Evolutionary conservation across 2,888 invertebrate genomes (phyloP).

Genomic region (Dinocampus coccinellae): DNA sequence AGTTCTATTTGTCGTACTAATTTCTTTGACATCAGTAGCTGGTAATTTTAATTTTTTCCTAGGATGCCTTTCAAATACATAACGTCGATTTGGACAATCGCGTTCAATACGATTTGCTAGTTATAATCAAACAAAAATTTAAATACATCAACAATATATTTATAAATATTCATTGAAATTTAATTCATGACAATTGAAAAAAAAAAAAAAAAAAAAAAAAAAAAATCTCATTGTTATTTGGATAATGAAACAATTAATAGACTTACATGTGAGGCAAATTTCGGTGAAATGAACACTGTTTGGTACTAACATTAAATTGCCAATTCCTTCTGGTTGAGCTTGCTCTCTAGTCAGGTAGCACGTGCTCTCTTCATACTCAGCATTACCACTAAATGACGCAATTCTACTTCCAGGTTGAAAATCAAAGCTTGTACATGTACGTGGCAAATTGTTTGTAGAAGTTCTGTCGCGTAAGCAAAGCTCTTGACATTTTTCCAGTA

Average conservation of each 20-base stretch:
- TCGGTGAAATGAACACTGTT: constrained; percentile 92
- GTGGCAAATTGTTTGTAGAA: constrained; percentile 83
- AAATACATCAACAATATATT: not conserved
- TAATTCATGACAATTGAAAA: not conserved
- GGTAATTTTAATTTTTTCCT: constrained; percentile 86
- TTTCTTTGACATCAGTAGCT: constrained; percentile 85
- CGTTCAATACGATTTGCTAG: constrained; percentile 86
- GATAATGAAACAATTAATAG: not conserved
- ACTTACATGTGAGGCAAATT: constrained; percentile 89
- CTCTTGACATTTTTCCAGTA: constrained; percentile 90
- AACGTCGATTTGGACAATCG: constrained; percentile 89
- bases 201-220: no score
- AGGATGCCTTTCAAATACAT: constrained; percentile 90
- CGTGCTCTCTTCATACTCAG: constrained; percentile 90
- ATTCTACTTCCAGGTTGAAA: constrained; percentile 91
- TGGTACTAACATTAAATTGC: constrained; percentile 88
- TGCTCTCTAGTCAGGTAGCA: constrained; percentile 89
- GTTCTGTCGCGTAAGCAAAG: constrained; percentile 85
- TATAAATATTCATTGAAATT: constrained; percentile 7
- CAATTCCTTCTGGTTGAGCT: constrained; percentile 89
- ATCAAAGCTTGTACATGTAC: constrained; percentile 90
- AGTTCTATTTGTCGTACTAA: constrained; percentile 86
- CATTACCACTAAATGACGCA: constrained; percentile 82
- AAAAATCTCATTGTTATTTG: not conserved
- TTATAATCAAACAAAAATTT: constrained; percentile 12